A percentile compares a stretch with the other conserved stretches of the same genome.
phyloP scores from a whole-genome alignment of 2,113 vertebrate genomes.

The Corydoras sp. region DNA sequence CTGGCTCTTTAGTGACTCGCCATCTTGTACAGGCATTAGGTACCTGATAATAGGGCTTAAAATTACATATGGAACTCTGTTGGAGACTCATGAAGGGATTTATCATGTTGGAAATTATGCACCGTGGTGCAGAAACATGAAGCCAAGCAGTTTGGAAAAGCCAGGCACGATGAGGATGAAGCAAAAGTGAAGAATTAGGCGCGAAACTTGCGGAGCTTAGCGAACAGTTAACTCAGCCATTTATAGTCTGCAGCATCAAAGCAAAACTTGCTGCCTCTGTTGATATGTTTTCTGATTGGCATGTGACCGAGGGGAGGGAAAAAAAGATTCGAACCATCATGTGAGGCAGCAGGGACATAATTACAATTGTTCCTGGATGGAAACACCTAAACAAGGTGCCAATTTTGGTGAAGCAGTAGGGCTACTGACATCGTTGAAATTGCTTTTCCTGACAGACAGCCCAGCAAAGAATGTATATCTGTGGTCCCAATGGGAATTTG shows the following conservation, averaged over 20 bases:
- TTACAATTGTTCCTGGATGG: constrained; percentile 1
- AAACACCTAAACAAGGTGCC: constrained; percentile 13
- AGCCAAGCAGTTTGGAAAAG: constrained; percentile 48
- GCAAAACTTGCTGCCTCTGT: neutral
- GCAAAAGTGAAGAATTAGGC: constrained; percentile 45
- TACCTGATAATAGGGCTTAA: constrained; percentile 70
- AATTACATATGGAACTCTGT: constrained; percentile 71
- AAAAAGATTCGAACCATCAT: constrained; percentile 8
- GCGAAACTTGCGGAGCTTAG: constrained; percentile 39
- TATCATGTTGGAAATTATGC: constrained; percentile 73
- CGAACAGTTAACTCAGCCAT: constrained; percentile 11
- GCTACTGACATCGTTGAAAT: constrained; percentile 18
- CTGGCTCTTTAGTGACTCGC: constrained; percentile 70
- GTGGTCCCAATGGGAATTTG: constrained; percentile 1
- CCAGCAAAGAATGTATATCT: constrained; percentile 13
- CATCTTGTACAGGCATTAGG: constrained; percentile 71
- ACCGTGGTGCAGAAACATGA: constrained; percentile 51
- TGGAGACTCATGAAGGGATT: constrained; percentile 71
- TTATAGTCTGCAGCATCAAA: constrained; percentile 8
- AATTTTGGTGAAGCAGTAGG: constrained; percentile 3
- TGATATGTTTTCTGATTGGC: constrained; percentile 4
- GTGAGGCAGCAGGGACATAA: constrained; percentile 11
- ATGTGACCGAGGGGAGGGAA: neutral
- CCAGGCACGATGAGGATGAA: constrained; percentile 51
- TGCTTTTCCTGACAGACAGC: constrained; percentile 18